Conservation (phyloP, 2,113 vertebrate species). For the Chamaea fasciata region DNA sequence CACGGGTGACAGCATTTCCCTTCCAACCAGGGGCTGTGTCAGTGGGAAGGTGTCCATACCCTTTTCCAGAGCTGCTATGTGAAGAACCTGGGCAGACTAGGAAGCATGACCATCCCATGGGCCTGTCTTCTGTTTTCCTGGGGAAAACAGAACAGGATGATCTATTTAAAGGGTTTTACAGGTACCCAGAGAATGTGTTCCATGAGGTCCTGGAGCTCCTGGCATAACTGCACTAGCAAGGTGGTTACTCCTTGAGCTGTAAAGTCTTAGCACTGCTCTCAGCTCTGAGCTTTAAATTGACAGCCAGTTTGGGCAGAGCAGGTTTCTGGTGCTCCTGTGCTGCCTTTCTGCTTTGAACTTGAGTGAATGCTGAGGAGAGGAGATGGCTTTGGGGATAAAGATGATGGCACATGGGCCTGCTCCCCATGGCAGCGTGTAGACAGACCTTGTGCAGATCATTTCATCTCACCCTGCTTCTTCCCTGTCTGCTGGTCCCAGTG, state of each 20-base stretch:
- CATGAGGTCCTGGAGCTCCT: background rate
- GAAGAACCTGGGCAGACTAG: background rate
- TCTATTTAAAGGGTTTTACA: background rate
- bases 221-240: background rate
- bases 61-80: background rate
- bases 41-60: background rate
- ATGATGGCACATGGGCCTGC: background rate
- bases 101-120: background rate
- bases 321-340: background rate
- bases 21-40: background rate
- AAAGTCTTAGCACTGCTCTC: background rate
- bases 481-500: background rate
- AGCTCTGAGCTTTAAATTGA: background rate
- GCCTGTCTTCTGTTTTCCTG: background rate
- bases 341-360: background rate
- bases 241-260: background rate
- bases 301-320: background rate
- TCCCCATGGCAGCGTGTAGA: accelerated
- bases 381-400: background rate
- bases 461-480: background rate
- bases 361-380: background rate
- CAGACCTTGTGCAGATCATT: accelerated
- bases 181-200: background rate
- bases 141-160: background rate
- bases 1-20: background rate